These are phyloP conservation scores for Aurelia coerulea DNA, from an alignment of 30 jellyfish, hydroid and myxozoan genomes.

Conservation along the genomic window DNA sequence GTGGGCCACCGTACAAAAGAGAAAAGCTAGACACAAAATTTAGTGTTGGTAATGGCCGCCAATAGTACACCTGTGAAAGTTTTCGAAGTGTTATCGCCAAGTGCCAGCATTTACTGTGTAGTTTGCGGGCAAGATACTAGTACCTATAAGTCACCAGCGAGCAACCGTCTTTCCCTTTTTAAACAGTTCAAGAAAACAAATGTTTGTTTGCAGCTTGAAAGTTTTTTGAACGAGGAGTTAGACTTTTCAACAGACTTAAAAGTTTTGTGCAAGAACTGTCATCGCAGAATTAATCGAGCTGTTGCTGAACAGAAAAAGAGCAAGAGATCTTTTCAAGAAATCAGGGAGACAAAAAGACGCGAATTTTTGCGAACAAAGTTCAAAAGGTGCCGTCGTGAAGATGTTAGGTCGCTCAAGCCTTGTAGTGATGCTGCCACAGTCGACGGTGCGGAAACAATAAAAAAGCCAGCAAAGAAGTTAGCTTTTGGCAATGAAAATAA, in stretches of 20 bases:
- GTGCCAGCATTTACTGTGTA: slow-evolving; percentile 45
- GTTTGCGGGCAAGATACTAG: slow-evolving; percentile 56
- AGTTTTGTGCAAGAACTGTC: slow-evolving; percentile 45
- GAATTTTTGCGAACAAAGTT: slow-evolving; percentile 10
- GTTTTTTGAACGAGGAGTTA: slow-evolving; percentile 39
- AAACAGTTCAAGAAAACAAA: slow-evolving; percentile 41
- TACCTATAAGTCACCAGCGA: slow-evolving; percentile 31
- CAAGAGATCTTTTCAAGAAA: slow-evolving; percentile 37
- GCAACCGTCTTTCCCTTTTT: slow-evolving; percentile 44
- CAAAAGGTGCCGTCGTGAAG: slow-evolving; percentile 28
- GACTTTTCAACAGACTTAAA: slow-evolving; percentile 11
- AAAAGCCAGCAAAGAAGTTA: slow-evolving; percentile 33
- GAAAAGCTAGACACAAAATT: slow-evolving; percentile 22
- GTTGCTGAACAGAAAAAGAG: slow-evolving; percentile 56
- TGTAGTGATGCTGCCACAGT: neutral
- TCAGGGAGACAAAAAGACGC: slow-evolving; percentile 42
- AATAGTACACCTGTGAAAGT: slow-evolving; percentile 37
- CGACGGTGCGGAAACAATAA: slow-evolving; percentile 10
- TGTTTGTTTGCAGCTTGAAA: slow-evolving; percentile 55
- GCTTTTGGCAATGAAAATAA: slow-evolving; percentile 25
- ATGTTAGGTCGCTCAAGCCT: slow-evolving; percentile 17
- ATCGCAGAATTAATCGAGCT: slow-evolving; percentile 26
- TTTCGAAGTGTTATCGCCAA: slow-evolving; percentile 49
- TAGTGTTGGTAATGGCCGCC: slow-evolving; percentile 43
- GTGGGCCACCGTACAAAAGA: too few relatives aligned